Conservation (phyloP, 2,113 vertebrate species). For the Tiliqua scincoides region DNA sequence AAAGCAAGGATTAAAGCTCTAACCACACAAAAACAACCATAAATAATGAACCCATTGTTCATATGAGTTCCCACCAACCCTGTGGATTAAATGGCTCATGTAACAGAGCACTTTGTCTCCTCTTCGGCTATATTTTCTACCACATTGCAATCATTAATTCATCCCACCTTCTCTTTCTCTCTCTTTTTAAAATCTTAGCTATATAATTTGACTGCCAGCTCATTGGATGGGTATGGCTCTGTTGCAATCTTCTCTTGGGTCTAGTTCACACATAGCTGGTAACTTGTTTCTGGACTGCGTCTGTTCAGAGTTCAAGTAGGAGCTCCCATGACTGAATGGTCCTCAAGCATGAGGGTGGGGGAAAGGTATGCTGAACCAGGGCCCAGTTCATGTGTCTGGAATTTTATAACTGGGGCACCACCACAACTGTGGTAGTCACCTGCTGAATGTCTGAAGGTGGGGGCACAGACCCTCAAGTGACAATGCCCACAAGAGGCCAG, state of each 20-base stretch:
- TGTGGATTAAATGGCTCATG: background rate
- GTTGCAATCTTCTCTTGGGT: too few relatives aligned
- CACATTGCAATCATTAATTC: background rate
- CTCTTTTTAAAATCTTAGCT: background rate
- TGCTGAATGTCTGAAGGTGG: too few relatives aligned
- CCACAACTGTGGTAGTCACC: too few relatives aligned
- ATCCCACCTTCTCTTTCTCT: background rate
- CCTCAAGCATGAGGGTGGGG: background rate
- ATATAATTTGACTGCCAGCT: background rate
- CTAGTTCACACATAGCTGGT: background rate
- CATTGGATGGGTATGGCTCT: background rate
- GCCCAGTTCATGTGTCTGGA: too few relatives aligned
- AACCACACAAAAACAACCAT: background rate
- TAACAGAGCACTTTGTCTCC: constrained; percentile 13
- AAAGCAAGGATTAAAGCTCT: background rate
- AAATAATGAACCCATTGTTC: background rate
- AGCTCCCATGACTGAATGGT: background rate
- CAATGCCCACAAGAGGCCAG: too few relatives aligned
- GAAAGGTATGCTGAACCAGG: too few relatives aligned
- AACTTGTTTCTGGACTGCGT: background rate
- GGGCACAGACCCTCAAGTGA: too few relatives aligned
- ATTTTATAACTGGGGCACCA: too few relatives aligned
- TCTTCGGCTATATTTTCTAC: constrained; percentile 24
- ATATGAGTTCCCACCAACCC: background rate
- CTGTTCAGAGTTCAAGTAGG: background rate